These are phyloP conservation scores for Takifugu bimaculatus DNA, from an alignment of 2,113 vertebrate species.

Conservation along the genomic window DNA sequence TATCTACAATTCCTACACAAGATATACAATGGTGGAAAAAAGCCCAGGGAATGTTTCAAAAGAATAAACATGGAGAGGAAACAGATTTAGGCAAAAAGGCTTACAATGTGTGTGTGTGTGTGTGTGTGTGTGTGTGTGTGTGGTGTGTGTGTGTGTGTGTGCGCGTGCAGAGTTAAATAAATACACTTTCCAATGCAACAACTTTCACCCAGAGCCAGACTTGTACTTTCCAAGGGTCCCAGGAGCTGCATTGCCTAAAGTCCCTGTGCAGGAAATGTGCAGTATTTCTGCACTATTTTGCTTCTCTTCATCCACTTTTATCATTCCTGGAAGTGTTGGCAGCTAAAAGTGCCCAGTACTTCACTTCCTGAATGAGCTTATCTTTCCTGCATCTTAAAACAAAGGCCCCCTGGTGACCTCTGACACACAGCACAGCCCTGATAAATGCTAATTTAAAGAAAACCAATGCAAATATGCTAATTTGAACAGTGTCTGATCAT, in stretches of 20 bases:
- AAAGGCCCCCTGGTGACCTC: slow-evolving; percentile 14
- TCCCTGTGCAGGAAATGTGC: no score
- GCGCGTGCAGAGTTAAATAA: neutral
- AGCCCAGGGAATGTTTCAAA: slow-evolving; percentile 9
- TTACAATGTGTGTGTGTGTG: slow-evolving; percentile 11
- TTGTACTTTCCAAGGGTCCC: no score
- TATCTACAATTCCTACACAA: slow-evolving; percentile 20
- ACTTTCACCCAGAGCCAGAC: no score
- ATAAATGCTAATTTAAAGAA: neutral
- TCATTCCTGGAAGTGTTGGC: no score
- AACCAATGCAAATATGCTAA: neutral
- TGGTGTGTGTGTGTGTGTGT: slow-evolving; percentile 3
- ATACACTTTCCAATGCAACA: no score
- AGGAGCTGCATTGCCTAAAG: no score
- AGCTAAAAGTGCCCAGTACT: neutral
- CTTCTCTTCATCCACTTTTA: no score
- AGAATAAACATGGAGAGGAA: slow-evolving; percentile 40
- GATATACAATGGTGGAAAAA: neutral
- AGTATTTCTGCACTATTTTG: no score
- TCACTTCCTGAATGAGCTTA: slow-evolving; percentile 15
- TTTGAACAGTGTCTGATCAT: neutral
- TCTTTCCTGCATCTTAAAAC: slow-evolving; percentile 7
- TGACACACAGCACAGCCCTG: slow-evolving; percentile 3
- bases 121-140: slow-evolving; percentile 13
- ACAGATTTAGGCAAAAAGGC: slow-evolving; percentile 31